phyloP scores from a whole-genome alignment of 2,888 invertebrate species.

The Pinctada fucata region DNA sequence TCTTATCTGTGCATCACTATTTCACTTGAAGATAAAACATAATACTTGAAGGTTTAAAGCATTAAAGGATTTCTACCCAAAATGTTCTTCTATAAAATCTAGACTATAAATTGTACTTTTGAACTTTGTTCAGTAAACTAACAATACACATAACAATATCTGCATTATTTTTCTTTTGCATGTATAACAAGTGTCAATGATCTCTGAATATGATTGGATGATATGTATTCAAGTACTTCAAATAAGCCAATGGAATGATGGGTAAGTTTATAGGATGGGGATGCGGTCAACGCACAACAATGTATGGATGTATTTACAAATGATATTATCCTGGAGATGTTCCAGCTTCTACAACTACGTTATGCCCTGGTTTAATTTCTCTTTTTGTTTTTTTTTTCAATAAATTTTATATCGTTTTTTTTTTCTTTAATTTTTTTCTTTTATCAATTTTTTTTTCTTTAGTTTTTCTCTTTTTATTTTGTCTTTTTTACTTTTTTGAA shows the following conservation, averaged over 20 bases:
- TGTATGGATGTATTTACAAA: neutral
- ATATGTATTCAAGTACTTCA: slow-evolving; percentile 1
- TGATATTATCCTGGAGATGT: neutral
- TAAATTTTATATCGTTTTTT: too few species aligned
- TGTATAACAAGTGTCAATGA: neutral
- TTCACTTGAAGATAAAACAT: neutral
- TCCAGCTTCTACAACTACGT: too few species aligned
- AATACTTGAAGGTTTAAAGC: neutral
- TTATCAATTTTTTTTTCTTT: neutral
- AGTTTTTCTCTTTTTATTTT: slow-evolving; percentile 4
- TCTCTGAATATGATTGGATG: neutral
- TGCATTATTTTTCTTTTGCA: neutral
- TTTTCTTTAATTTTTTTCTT: neutral
- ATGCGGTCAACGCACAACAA: neutral
- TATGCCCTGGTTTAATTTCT: neutral
- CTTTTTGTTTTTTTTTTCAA: slow-evolving; percentile 8
- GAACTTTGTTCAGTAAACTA: neutral
- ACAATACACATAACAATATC: neutral
- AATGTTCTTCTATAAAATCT: slow-evolving; percentile 2
- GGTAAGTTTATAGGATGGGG: neutral
- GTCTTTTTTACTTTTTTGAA: neutral
- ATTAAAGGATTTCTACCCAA: neutral
- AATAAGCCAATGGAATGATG: neutral
- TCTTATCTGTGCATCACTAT: too few species aligned
- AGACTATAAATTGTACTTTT: neutral